These are phyloP conservation scores for Discoglossus pictus DNA, from an alignment of 2,797 vertebrate species.

Conservation along the genomic window DNA sequence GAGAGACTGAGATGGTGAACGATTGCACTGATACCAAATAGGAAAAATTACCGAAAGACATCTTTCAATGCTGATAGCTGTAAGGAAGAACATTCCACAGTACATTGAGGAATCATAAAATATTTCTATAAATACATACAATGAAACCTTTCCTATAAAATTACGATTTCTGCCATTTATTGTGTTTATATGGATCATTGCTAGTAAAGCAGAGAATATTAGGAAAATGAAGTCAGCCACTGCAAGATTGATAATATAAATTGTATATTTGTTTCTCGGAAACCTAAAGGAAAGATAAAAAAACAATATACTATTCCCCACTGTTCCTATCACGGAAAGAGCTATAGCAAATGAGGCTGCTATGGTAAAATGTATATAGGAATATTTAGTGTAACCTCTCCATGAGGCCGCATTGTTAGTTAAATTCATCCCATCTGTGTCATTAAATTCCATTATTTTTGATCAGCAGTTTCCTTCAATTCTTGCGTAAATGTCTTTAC, in stretches of 20 bases:
- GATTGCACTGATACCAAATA: constrained; percentile 52
- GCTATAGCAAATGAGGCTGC: background rate
- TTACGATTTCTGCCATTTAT: background rate
- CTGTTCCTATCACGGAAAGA: constrained; percentile 33
- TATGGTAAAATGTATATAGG: background rate
- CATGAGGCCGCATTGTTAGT: background rate
- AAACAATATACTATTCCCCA: constrained; percentile 49
- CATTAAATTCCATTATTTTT: background rate
- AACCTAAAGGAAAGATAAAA: constrained; percentile 50
- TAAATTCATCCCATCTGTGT: background rate
- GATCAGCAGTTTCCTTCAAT: background rate
- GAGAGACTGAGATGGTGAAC: constrained; percentile 19
- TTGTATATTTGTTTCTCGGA: constrained; percentile 41
- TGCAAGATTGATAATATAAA: constrained; percentile 51
- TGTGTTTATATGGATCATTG: constrained; percentile 9
- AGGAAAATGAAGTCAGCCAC: constrained; percentile 46
- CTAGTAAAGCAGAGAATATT: background rate
- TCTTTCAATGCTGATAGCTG: constrained; percentile 57
- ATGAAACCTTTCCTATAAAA: background rate
- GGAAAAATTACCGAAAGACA: constrained; percentile 55
- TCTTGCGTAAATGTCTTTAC: background rate
- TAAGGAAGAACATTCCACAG: constrained; percentile 50
- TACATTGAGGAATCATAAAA: constrained; percentile 14
- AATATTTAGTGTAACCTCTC: background rate
- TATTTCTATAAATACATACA: constrained; percentile 11